Evolutionary conservation across 2,113 vertebrate species (phyloP), one percentile per base, ranked within the genome.

Genomic region (Cyprinodon brontotheroides): DNA sequence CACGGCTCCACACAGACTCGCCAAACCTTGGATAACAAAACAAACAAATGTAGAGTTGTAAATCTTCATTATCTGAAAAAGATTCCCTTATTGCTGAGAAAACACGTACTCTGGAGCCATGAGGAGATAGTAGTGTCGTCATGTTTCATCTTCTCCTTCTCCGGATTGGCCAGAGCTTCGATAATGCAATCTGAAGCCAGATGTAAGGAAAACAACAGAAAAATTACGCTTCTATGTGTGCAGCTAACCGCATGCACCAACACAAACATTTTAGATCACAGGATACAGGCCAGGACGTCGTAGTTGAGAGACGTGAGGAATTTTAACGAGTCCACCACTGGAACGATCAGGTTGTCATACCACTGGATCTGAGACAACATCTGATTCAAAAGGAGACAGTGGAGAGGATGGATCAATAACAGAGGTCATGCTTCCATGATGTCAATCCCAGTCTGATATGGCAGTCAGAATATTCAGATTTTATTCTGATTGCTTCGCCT

Each of bases 251-350:
- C 38, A 62, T 22, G 22, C 17, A 48, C 20, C 4, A 60, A 60
- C 48, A 13, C 17, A 12, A 41, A 29, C 45, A 57, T 22, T 36
- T 65, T 11, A 39, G 36, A 40, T 17, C 45, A 1, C 48, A 98
- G 97, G 98, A 99, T 99, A 99, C 98, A 99, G n/a, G 98, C 98
- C 93, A 99, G 92, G 78, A 99, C 95, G 82, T 99, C 98, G 0
- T 99, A 99, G 94, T 97, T 99, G 87, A 99, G 93, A 0, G 97
- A 99, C 80, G 98, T 99, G 94, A 99, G 97, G 95, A 98, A 99
- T 95, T 99, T 99, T 92, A 99, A 91, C 5, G 98, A 99, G 89
- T 99, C 98, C 84, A 99, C 98, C 68, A 99, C 98, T 0, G 98
- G 98, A 75, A 94, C 96, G 86, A 99, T 99, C 86, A 99, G 94